Evolutionary conservation across 2,113 vertebrate genomes (phyloP).

Genomic region (Hemiprocne comata): DNA sequence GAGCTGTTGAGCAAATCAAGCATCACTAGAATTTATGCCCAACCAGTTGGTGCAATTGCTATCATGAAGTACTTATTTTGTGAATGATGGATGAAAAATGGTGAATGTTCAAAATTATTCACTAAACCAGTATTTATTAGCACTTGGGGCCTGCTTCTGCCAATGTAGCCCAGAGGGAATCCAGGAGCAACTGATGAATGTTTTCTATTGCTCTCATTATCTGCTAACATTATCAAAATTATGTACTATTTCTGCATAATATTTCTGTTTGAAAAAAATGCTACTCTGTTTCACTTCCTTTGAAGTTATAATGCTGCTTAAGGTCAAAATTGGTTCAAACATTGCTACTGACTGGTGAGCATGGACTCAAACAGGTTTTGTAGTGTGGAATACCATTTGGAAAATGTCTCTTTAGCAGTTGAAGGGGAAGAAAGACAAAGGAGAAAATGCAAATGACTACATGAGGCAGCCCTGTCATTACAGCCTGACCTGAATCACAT

Average conservation of each 20-base stretch:
- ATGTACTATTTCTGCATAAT: not conserved
- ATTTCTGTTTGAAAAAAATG: not conserved
- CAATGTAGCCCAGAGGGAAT: not conserved
- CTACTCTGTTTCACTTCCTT: not conserved
- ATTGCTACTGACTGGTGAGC: not conserved
- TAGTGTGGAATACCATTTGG: not conserved
- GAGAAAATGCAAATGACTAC: not conserved
- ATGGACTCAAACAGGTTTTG: not conserved
- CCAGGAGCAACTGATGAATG: not conserved
- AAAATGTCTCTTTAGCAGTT: not conserved
- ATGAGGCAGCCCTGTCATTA: not conserved
- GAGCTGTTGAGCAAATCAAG: not conserved
- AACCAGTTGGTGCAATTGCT: not conserved
- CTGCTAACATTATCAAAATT: not conserved
- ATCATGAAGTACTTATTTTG: not conserved
- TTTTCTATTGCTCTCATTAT: not conserved
- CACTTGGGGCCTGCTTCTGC: not conserved
- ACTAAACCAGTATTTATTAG: not conserved
- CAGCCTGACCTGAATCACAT: not conserved
- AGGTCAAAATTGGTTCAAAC: not conserved
- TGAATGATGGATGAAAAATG: not conserved
- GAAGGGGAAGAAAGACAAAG: not conserved
- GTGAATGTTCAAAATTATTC: not conserved
- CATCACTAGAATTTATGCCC: not conserved
- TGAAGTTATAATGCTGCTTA: not conserved